Conservation (phyloP, 2,113 vertebrate species). For the Mormoops blainvillei region DNA sequence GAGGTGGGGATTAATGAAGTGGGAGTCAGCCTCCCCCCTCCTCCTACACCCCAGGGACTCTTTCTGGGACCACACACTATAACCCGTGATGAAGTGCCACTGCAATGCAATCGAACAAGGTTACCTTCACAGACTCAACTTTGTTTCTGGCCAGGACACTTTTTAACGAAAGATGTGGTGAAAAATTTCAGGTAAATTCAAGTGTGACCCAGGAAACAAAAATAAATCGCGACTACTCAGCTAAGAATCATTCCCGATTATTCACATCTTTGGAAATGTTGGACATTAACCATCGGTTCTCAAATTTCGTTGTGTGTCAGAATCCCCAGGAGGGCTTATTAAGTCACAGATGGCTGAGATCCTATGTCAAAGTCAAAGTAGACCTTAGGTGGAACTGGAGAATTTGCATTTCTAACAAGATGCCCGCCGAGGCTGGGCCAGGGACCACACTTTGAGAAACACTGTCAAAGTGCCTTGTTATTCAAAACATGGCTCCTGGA, state of each 20-base stretch:
- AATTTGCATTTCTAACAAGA: background rate
- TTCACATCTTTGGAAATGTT: background rate
- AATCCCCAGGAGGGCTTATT: background rate
- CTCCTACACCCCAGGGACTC: background rate
- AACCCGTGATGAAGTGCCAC: background rate
- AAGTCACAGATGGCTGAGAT: background rate
- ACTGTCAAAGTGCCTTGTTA: background rate
- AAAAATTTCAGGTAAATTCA: conserved; percentile 63
- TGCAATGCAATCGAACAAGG: conserved; percentile 1
- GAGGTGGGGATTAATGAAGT: background rate
- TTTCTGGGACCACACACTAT: background rate
- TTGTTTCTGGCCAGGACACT: conserved; percentile 37
- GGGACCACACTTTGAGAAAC: background rate
- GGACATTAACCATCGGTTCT: background rate
- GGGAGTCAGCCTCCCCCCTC: background rate
- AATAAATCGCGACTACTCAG: background rate
- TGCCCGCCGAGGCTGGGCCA: background rate
- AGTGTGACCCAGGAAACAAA: conserved; percentile 48
- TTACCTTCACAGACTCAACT: conserved; percentile 64
- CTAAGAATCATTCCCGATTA: background rate
- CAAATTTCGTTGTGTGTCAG: background rate
- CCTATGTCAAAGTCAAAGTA: background rate
- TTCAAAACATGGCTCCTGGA: background rate
- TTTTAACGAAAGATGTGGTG: conserved; percentile 53
- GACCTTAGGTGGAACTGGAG: background rate